Evolutionary conservation across 1,140 invertebrate species (phyloP), one percentile per base, ranked within the genome.

Genomic region (Zaprionus africanus): DNA sequence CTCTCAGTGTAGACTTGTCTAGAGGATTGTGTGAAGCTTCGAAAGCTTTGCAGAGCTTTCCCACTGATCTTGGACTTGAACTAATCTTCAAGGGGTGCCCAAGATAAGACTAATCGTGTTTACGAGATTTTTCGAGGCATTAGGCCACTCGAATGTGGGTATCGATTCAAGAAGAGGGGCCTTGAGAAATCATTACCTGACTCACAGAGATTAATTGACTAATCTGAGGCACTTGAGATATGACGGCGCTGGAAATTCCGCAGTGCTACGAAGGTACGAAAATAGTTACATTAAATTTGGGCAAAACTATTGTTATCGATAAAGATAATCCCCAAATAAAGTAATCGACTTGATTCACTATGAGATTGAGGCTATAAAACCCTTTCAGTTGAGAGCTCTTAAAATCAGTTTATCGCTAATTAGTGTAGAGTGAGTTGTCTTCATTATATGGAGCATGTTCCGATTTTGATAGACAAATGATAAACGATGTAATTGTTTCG

Each of bases 51-150:
- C 4, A 9, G 12, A 58, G 61, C 64, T 73, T 68, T 61, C 5
- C 9, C 1, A n/a, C 5, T 5, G 15, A 68, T 73, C 46, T 54
- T 34, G 15, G 2, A 46, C 28, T 58, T n/a, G 17, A 59, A 36
- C 24, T 61, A 54, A 70, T 70, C 49, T 70, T 22, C 1, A 43
- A 63, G 26, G 9, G 22, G n/a, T 22, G 17, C 1, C 5, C 5
- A n/a, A 53, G 67, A 54, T 63, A 71, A 63, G 36, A 17, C n/a
- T 31, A 28, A 49, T 41, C 22, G 51, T 41, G 22, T 36, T 53
- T 53, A 36, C 31, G 13, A 56, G 51, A 28, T 65, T 63, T 62
- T n/a, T 34, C 41, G 41, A 2, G 15, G 41, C n/a, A 43, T 12
- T 53, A 53, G 46, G 11, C 53, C 53, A 54, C 53, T 53, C 22